Percentiles rank a stretch among this genome's conserved stretches.
Conservation (phyloP, 2,888 invertebrate genomes). For the Dorcus hopei region DNA sequence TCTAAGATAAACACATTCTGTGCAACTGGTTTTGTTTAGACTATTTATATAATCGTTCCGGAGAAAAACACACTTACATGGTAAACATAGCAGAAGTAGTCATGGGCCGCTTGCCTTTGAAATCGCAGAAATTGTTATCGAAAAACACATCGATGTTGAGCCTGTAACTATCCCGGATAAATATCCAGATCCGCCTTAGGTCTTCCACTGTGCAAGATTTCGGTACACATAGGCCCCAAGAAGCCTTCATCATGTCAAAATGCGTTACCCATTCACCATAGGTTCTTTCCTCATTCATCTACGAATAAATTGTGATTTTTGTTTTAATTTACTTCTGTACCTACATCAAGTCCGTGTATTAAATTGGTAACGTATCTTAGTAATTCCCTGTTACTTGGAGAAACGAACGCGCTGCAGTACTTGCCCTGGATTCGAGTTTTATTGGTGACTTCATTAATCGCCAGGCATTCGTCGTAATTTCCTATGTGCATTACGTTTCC, state of each 20-base stretch:
- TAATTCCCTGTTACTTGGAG: constrained; percentile 2
- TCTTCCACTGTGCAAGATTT: constrained; percentile 5
- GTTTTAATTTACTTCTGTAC: background rate
- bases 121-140: constrained; percentile 10
- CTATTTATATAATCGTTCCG: too few species aligned
- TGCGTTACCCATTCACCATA: background rate
- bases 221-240: constrained; percentile 15
- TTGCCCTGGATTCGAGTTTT: constrained; percentile 6
- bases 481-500: constrained; percentile 24
- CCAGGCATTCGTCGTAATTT: constrained; percentile 25
- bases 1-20: too few species aligned
- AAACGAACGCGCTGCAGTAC: constrained; percentile 12
- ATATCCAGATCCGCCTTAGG: constrained; percentile 3
- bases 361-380: background rate
- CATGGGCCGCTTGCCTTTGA: constrained; percentile 2
- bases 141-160: constrained; percentile 6
- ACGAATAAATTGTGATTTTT: background rate
- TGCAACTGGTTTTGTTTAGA: too few species aligned
- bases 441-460: constrained; percentile 5
- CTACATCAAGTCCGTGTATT: constrained; percentile 6
- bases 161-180: constrained; percentile 2
- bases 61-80: constrained; percentile 3
- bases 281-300: background rate
- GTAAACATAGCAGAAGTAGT: constrained; percentile 4
- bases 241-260: constrained; percentile 1